Evolutionary conservation across 2,113 vertebrate species (phyloP).

Genomic region (Cavia aperea): DNA sequence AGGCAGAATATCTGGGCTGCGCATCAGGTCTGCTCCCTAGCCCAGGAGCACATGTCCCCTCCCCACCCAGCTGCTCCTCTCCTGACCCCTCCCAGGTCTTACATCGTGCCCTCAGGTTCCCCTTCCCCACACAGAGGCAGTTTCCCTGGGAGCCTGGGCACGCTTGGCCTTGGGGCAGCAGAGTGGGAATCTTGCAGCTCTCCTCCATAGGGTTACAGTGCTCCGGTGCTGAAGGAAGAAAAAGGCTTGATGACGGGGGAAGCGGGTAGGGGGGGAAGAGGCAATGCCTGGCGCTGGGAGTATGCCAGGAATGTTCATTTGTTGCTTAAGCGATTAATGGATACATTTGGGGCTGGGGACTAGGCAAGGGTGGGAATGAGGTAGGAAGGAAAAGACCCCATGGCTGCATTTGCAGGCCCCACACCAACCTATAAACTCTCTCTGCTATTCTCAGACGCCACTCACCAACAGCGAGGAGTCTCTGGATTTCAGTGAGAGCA

Average conservation of each 20-base stretch:
- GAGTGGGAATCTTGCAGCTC: neutral
- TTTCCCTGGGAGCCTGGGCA: neutral
- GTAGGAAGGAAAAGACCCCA: no score
- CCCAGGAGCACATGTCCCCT: neutral
- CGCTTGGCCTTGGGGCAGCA: neutral
- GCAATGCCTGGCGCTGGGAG: rapidly evolving
- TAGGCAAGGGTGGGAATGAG: neutral
- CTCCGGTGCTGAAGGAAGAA: neutral
- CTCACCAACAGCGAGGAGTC: conserved; percentile 73
- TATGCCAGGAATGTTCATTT: neutral
- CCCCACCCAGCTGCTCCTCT: neutral
- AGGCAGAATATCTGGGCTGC: neutral
- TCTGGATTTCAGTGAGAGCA: conserved; percentile 75
- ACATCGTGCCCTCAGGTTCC: neutral
- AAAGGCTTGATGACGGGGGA: neutral
- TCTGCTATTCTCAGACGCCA: conserved; percentile 69
- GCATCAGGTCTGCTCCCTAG: neutral
- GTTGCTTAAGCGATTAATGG: neutral
- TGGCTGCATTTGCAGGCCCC: neutral
- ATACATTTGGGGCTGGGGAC: neutral
- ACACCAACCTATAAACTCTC: neutral
- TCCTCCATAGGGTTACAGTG: neutral
- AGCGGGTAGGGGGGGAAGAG: neutral
- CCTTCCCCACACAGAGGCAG: neutral
- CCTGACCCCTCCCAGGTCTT: neutral